Conservation (phyloP, 1,140 invertebrate species). For the Temnothorax nylanderi region DNA sequence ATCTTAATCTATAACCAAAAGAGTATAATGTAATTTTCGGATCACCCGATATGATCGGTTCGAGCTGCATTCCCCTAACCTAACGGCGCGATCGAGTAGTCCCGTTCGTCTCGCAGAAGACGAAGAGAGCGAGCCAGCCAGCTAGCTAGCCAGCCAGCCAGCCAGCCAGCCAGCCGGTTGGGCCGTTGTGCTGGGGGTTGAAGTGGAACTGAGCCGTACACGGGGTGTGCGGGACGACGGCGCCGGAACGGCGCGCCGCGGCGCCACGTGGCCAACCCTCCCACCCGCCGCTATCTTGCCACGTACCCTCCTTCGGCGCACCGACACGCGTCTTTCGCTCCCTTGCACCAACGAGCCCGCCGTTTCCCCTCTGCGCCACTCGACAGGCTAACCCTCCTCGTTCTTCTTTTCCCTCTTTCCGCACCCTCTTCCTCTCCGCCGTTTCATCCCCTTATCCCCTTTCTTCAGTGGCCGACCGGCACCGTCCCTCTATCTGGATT, state of each 20-base stretch:
- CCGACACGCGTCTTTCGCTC: slow-evolving; percentile 53
- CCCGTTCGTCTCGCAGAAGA: slow-evolving; percentile 44
- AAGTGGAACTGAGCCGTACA: slow-evolving; percentile 77
- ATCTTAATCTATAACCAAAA: background rate
- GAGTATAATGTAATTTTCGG: background rate
- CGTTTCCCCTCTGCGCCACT: slow-evolving; percentile 40
- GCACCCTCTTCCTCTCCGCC: slow-evolving; percentile 34
- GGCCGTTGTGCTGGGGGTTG: slow-evolving; percentile 74
- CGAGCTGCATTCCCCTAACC: slow-evolving; percentile 13
- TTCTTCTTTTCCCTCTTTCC: slow-evolving; percentile 64
- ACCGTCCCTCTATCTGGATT: slow-evolving; percentile 67
- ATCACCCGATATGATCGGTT: slow-evolving; percentile 31
- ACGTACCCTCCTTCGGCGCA: slow-evolving; percentile 61
- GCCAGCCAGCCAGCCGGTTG: slow-evolving; percentile 70
- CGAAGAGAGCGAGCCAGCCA: slow-evolving; percentile 59
- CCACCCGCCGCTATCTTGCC: slow-evolving; percentile 66
- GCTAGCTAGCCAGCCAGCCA: slow-evolving; percentile 65
- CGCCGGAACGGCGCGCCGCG: slow-evolving; percentile 83
- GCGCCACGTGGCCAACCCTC: slow-evolving; percentile 84
- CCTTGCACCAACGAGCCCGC: slow-evolving; percentile 64
- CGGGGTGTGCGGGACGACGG: slow-evolving; percentile 78
- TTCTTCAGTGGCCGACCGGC: slow-evolving; percentile 43
- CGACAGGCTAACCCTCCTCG: slow-evolving; percentile 58
- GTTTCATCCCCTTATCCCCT: slow-evolving; percentile 32
- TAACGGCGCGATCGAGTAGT: slow-evolving; percentile 50